phyloP scores from a whole-genome alignment of 2,113 vertebrate species.

The Pseudonaja textilis region DNA sequence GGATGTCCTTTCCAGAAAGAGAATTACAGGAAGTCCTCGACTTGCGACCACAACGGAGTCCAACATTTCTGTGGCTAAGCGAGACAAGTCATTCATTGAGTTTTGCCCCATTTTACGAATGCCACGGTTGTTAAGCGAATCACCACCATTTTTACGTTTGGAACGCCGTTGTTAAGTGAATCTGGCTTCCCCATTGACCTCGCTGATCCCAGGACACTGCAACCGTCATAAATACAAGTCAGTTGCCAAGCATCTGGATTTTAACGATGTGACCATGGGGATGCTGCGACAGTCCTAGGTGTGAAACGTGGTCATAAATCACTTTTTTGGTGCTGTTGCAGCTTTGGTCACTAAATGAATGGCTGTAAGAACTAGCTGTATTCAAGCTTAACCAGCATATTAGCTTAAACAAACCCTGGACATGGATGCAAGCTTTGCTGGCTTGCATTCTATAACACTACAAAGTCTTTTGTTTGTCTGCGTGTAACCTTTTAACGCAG shows the following conservation, averaged over 20 bases:
- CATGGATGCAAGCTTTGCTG: not conserved
- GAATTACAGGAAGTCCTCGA: not conserved
- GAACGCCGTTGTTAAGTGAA: not conserved
- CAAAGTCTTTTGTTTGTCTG: no score
- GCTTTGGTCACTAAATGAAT: not conserved
- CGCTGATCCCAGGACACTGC: not conserved
- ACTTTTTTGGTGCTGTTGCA: not conserved
- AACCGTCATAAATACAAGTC: not conserved
- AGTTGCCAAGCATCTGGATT: not conserved
- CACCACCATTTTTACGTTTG: not conserved
- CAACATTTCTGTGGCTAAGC: no score
- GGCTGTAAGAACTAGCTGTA: no score
- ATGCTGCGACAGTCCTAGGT: not conserved
- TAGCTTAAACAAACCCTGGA: not conserved
- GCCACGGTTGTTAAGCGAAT: not conserved
- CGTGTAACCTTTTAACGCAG: no score
- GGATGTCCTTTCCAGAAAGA: not conserved
- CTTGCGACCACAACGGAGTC: no score
- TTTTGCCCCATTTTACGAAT: not conserved
- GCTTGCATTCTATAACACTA: not conserved
- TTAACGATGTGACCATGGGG: not conserved
- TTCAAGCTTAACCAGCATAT: not conserved
- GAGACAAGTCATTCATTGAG: no score
- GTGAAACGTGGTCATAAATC: not conserved
- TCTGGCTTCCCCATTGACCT: not conserved